Base-by-base conservation (phyloP, 2,888 invertebrate species). In the Dascillus cervinus region DNA sequence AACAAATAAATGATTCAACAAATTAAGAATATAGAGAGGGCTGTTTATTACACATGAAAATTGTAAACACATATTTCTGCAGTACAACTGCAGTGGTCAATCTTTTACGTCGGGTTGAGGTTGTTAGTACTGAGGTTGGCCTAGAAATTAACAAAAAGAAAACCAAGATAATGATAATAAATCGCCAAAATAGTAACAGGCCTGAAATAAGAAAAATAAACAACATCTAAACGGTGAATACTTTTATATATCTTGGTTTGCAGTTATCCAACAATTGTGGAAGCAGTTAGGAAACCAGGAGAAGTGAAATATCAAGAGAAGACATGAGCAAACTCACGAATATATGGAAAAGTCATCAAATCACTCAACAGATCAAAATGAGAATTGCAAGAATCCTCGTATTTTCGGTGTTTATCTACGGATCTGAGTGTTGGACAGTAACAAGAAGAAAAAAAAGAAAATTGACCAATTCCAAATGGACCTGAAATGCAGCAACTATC, bases 111-210 rank as follows among this genome's bases (percentile, higher is more conserved):
- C 12, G 26, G 22, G 13, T 32, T 13, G 22, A 32, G 13, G 15
- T 8, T 6, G 22, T 10, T 9, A 32, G 27, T 13, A 8, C 19
- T 11, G 19, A 32, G 22, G 19, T 13, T 20, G 26, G 21, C 13
- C 19, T 26, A n/a, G 11, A 32, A 22, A 22, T 32, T 9, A 27
- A 13, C n/a, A 14, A 8, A 10, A 15, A 22, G 10, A 26, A 32
- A n/a, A 32, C 13, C 13, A 27, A 32, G 21, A 13, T 26, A 11
- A 19, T 32, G 22, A 22, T 26, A 9, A 27, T 32, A 11, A 27
- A 32, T 6, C 21, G 32, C 4, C n/a, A 8, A 20, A 22, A 27
- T 11, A 12, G 11, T 14, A 25, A 31, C 11, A 31, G 17, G n/a
- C 26, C 32, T 8, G 13, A 32, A 10, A 8, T 22, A 11, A 26